Percentiles rank a stretch among this genome's conserved stretches.
These are phyloP conservation scores for Andrena bucephala DNA, from an alignment of 2,888 invertebrate species.

Conservation along the genomic window DNA sequence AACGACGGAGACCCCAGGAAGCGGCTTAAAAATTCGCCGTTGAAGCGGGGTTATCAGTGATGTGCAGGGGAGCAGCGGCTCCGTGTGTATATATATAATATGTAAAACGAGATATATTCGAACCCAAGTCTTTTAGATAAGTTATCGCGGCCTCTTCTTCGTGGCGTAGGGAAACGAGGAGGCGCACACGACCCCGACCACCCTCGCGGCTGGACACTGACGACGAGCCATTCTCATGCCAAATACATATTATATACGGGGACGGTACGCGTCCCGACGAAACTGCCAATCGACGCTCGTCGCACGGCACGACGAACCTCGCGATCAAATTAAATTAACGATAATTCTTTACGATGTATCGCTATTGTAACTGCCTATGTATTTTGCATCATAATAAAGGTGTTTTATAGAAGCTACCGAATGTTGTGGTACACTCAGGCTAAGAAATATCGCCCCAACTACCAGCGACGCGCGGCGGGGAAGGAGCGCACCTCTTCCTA, in stretches of 20 bases:
- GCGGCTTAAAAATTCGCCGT: slow-evolving; percentile 25
- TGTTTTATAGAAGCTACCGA: slow-evolving; percentile 64
- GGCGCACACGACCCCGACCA: background rate
- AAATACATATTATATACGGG: slow-evolving; percentile 55
- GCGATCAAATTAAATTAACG: slow-evolving; percentile 62
- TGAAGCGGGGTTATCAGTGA: slow-evolving; percentile 20
- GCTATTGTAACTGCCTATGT: slow-evolving; percentile 67
- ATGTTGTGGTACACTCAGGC: background rate
- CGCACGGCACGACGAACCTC: slow-evolving; percentile 18
- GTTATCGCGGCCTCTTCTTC: slow-evolving; percentile 49
- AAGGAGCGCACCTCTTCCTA: too few relatives aligned
- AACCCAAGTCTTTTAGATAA: slow-evolving; percentile 57
- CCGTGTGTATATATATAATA: slow-evolving; percentile 52
- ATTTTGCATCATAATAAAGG: slow-evolving; percentile 64
- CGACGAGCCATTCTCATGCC: slow-evolving; percentile 55
- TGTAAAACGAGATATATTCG: slow-evolving; percentile 51
- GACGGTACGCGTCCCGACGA: slow-evolving; percentile 17
- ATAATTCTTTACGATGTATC: slow-evolving; percentile 59
- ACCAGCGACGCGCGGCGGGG: too few relatives aligned
- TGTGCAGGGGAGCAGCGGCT: slow-evolving; percentile 20
- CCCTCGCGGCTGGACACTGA: background rate
- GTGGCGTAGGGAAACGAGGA: slow-evolving; percentile 1
- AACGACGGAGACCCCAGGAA: slow-evolving; percentile 37
- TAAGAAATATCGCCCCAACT: too few relatives aligned
- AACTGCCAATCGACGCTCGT: slow-evolving; percentile 61